Conservation (phyloP, 2,888 invertebrate species). For the Mellilla xanthometata region DNA sequence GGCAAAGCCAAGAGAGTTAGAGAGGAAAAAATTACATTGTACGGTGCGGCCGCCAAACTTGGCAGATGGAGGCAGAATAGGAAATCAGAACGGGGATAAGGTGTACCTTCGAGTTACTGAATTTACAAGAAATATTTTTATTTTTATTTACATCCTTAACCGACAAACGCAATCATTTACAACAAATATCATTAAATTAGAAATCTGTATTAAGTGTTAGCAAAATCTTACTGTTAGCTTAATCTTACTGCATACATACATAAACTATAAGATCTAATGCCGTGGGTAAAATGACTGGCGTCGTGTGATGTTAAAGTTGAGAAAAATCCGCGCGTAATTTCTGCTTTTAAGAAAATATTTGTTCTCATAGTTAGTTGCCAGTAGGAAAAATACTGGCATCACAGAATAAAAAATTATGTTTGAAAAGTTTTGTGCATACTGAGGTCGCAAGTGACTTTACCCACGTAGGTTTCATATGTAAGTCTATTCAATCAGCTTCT, state of each 20-base stretch:
- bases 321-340: background rate
- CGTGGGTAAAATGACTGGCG: slow-evolving; percentile 48
- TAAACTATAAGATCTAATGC: slow-evolving; percentile 54
- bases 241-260: slow-evolving; percentile 56
- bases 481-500: slow-evolving; percentile 97
- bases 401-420: slow-evolving; percentile 5
- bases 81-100: slow-evolving; percentile 47
- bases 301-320: slow-evolving; percentile 35
- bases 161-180: slow-evolving; percentile 64
- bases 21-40: slow-evolving; percentile 53
- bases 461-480: slow-evolving; percentile 30
- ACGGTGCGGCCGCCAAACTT: slow-evolving; percentile 50
- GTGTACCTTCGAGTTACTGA: too few species aligned
- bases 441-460: slow-evolving; percentile 47
- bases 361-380: slow-evolving; percentile 38
- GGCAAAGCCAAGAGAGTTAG: slow-evolving; percentile 38
- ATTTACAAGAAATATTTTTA: too few species aligned
- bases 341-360: slow-evolving; percentile 33
- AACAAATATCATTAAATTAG: slow-evolving; percentile 65
- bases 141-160: slow-evolving; percentile 62
- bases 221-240: too few species aligned
- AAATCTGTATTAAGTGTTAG: slow-evolving; percentile 62
- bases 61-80: slow-evolving; percentile 55
- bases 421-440: slow-evolving; percentile 27
- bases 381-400: slow-evolving; percentile 16